Evolutionary conservation across 2,797 vertebrate genomes (phyloP), one percentile per base, ranked within the genome.

Genomic region (Euphonia xanthogaster): DNA sequence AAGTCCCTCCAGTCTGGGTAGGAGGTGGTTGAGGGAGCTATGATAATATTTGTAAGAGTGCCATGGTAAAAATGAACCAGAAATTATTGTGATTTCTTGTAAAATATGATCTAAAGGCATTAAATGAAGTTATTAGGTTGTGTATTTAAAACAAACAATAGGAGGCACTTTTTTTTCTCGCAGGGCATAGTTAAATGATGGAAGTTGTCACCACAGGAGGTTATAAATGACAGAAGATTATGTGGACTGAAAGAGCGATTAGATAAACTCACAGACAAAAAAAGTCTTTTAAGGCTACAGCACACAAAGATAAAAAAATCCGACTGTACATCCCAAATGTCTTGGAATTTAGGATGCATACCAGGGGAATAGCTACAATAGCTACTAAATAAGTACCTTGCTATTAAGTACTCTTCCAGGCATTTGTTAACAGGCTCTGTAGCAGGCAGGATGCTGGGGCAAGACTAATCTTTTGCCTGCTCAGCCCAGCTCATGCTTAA

Each of bases 71-170:
- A 91, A 45, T 6, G 24, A 89, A 87, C 4, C 17, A 85, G 48
- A 89, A 93, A 83, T 37, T 0, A 27, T 73, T 73, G 15, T 22
- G 77, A 57, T 53, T 91, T 39, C 30, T 80, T 83, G 39, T 57
- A 84, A 89, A 30, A 45, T 18, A 83, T 80, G 15, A 63, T 21
- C 33, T 61, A 61, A 44, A 40, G 7, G 23, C 4, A 74, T 82
- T 79, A 85, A 65, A 87, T 33, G 4, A 91, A 91, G 68, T 74
- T 66, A 74, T 67, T 80, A 79, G 24, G 27, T 61, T 86, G n/a
- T 39, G 47, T 86, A 78, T 81, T 78, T 44, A 89, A 94, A 94
- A 85, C 24, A 90, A 93, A 89, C 27, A 94, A 91, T 63, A 67
- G 73, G 58, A 92, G 31, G 30, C 24, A 15, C 47, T 77, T 87